Evolutionary conservation across 2,888 invertebrate species (phyloP).

Genomic region (Panzeria rudis): DNA sequence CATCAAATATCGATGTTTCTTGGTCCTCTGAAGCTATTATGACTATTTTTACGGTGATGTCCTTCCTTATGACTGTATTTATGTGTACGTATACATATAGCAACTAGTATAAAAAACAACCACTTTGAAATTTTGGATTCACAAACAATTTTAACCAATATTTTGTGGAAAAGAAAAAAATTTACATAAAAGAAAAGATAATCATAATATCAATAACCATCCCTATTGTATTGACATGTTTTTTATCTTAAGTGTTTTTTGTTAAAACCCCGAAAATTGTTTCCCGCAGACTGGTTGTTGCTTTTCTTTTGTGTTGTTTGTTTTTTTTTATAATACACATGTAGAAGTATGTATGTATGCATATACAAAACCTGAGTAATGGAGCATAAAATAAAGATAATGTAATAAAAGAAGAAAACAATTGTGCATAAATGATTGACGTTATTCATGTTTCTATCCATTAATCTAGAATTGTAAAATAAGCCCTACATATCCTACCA

Average conservation of each 20-base stretch:
- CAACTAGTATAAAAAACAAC: no score
- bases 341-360: no score
- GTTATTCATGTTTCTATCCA: conserved; percentile 2
- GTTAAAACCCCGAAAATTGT: background rate
- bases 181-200: background rate
- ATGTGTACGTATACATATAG: no score
- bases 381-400: conserved; percentile 57
- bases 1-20: no score
- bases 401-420: conserved; percentile 36
- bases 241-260: background rate
- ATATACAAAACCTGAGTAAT: conserved; percentile 14
- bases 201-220: background rate
- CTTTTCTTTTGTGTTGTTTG: background rate
- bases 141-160: background rate
- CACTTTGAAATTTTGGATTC: no score
- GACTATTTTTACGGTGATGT: no score
- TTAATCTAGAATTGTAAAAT: background rate
- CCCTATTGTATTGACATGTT: background rate
- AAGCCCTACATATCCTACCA: background rate
- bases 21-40: no score
- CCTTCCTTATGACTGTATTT: no score
- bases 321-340: background rate
- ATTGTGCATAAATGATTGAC: conserved; percentile 47
- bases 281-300: conserved; percentile 1
- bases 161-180: background rate